A percentile compares a stretch with the other conserved stretches of the same genome.
Conservation (phyloP, 2,113 vertebrate species). For the human (Homo sapiens) region DNA sequence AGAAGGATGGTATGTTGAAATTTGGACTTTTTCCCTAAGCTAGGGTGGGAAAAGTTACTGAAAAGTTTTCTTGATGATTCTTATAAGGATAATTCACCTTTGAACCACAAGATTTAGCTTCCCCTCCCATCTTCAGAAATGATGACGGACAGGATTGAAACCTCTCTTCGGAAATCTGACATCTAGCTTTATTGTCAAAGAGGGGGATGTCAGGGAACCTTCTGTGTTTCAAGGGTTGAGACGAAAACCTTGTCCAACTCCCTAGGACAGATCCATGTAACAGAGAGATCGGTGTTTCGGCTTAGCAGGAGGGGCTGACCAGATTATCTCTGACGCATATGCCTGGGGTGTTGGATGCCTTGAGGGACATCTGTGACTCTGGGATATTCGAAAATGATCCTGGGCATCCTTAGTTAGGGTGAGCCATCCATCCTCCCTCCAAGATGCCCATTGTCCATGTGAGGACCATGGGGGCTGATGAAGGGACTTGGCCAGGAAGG, state of each 20-base stretch:
- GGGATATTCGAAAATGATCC: background rate
- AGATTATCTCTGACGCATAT: background rate
- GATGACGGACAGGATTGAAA: background rate
- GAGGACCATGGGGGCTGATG: background rate
- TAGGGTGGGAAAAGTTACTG: background rate
- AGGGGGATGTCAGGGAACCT: background rate
- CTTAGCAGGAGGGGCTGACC: background rate
- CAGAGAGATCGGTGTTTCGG: background rate
- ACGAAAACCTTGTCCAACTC: background rate
- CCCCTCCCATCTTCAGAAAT: background rate
- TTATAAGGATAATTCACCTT: slow-evolving; percentile 20
- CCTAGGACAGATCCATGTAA: background rate
- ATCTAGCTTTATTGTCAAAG: background rate
- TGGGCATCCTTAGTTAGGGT: background rate
- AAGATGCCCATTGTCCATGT: background rate
- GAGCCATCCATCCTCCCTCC: background rate
- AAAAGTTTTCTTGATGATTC: background rate
- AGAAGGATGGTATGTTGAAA: background rate
- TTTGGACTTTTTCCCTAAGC: background rate
- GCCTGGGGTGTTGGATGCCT: background rate
- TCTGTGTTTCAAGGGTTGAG: background rate
- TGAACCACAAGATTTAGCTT: background rate
- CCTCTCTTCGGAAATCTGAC: background rate
- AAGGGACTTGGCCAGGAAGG: background rate
- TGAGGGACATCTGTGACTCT: background rate